Evolutionary conservation across 2,797 vertebrate genomes (phyloP).

Genomic region (Trachurus trachurus): DNA sequence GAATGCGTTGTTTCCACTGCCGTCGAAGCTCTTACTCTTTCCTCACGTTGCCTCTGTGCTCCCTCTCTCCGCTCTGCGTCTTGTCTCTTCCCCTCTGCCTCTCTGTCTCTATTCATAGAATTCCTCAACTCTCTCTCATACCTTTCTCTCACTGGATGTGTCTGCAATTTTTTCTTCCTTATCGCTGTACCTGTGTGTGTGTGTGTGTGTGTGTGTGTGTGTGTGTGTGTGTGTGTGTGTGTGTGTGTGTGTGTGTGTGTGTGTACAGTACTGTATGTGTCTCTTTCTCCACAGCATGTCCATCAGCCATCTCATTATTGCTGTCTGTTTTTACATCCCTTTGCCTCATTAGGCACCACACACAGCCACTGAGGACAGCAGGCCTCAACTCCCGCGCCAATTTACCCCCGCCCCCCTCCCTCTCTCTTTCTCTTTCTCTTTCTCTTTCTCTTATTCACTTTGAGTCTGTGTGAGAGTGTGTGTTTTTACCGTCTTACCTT

Average conservation of each 20-base stretch:
- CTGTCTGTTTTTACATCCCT: conserved; percentile 86
- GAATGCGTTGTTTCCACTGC: conserved; percentile 45
- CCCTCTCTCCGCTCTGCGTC: conserved; percentile 30
- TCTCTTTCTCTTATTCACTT: conserved; percentile 21
- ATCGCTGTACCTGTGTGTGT: conserved; percentile 31
- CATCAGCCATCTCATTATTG: conserved; percentile 87
- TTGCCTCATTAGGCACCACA: conserved; percentile 85
- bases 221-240: conserved; percentile 35
- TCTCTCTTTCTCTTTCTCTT: conserved; percentile 17
- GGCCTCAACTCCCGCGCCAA: conserved; percentile 83
- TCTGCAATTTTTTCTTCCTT: conserved; percentile 56
- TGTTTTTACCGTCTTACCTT: conserved; percentile 60
- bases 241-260: conserved; percentile 35
- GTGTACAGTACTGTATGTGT: conserved; percentile 44
- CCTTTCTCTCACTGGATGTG: conserved; percentile 55
- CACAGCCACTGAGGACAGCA: conserved; percentile 83
- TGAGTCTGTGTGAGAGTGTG: conserved; percentile 10
- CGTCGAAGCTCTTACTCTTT: conserved; percentile 22
- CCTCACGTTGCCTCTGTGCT: conserved; percentile 32
- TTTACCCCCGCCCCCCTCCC: conserved; percentile 59
- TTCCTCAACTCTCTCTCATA: conserved; percentile 54
- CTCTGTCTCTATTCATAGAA: conserved; percentile 47
- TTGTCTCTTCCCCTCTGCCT: conserved; percentile 39
- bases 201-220: conserved; percentile 27
- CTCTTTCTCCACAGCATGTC: conserved; percentile 72